Evolutionary conservation across 2,797 vertebrate species (phyloP).

Genomic region (Helostoma temminkii): DNA sequence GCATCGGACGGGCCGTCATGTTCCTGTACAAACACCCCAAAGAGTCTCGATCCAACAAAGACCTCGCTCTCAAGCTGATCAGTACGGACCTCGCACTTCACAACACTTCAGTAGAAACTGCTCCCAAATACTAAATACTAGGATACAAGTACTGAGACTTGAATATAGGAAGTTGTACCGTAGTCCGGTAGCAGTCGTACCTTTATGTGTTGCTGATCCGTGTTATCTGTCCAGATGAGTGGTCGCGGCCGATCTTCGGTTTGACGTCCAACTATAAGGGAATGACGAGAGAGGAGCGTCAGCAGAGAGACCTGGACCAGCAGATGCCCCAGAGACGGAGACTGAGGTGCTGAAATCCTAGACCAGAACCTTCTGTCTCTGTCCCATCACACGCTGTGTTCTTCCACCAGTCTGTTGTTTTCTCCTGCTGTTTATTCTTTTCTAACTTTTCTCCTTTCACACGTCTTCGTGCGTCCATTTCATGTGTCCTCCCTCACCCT

Average conservation of each 20-base stretch:
- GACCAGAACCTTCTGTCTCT: not conserved
- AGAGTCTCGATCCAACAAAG: constrained; percentile 94
- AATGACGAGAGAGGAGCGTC: constrained; percentile 97
- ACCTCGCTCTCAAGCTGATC: constrained; percentile 97
- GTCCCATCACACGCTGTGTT: not conserved
- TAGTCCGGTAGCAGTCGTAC: too few relatives aligned
- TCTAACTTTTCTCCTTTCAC: constrained; percentile 14
- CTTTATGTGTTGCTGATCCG: not conserved
- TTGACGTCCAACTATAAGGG: constrained; percentile 97
- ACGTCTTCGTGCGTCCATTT: constrained; percentile 16
- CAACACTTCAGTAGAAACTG: too few relatives aligned
- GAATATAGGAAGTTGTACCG: too few relatives aligned
- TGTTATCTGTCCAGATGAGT: constrained; percentile 87
- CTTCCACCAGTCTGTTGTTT: not conserved
- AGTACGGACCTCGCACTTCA: constrained; percentile 78
- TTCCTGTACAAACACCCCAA: constrained; percentile 99
- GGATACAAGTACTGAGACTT: too few relatives aligned
- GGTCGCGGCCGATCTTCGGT: constrained; percentile 98
- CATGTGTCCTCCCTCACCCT: not conserved
- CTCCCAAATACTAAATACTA: too few relatives aligned
- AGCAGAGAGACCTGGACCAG: constrained; percentile 97
- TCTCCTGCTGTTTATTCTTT: not conserved
- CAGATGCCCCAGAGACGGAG: constrained; percentile 93
- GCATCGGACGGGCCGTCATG: constrained; percentile 97
- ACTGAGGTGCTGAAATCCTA: constrained; percentile 84